These are phyloP conservation scores for Arctopsyche grandis DNA, from an alignment of 1,140 invertebrate species.

Conservation along the genomic window DNA sequence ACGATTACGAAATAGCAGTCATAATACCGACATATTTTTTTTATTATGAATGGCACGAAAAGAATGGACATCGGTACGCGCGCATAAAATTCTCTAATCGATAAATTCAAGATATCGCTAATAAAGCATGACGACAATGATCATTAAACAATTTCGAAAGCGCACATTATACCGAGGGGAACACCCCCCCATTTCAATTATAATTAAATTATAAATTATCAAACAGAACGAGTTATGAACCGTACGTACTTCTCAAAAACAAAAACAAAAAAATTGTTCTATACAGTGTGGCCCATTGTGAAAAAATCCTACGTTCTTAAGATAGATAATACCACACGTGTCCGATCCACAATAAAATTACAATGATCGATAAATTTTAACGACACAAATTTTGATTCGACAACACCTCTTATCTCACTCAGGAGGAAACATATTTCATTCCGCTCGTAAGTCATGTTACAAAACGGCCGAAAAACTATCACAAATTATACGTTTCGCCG, in stretches of 20 bases:
- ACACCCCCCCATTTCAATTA: slow-evolving; percentile 37
- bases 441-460: slow-evolving; percentile 23
- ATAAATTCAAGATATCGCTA: slow-evolving; percentile 6
- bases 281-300: slow-evolving; percentile 4
- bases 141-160: slow-evolving; percentile 33
- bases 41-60: neutral
- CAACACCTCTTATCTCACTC: slow-evolving; percentile 33
- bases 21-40: neutral
- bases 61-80: neutral
- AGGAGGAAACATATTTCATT: slow-evolving; percentile 37
- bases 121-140: slow-evolving; percentile 29
- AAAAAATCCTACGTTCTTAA: slow-evolving; percentile 31
- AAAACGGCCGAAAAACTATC: slow-evolving; percentile 16
- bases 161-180: slow-evolving; percentile 23
- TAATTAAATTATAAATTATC: slow-evolving; percentile 42
- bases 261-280: neutral
- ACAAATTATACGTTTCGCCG: slow-evolving; percentile 32
- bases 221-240: slow-evolving; percentile 31
- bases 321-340: slow-evolving; percentile 23
- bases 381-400: slow-evolving; percentile 30
- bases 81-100: slow-evolving; percentile 1
- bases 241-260: neutral
- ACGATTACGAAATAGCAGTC: neutral
- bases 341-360: slow-evolving; percentile 31
- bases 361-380: slow-evolving; percentile 42